phyloP scores from a whole-genome alignment of 2,888 invertebrate species.

The Nymphalis c-album region DNA sequence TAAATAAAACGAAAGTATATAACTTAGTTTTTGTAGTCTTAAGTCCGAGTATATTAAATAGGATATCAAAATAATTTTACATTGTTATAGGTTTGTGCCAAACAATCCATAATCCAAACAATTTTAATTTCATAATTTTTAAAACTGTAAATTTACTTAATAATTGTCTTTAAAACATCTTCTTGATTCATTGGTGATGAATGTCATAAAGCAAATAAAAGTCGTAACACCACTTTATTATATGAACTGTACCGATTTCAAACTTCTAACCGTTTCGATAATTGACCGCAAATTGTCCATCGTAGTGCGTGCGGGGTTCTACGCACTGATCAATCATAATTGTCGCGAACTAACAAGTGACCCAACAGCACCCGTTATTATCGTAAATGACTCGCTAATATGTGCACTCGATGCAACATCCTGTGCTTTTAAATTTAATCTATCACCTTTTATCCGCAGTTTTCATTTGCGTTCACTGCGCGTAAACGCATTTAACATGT shows the following conservation, averaged over 20 bases:
- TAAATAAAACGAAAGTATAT: too few relatives aligned
- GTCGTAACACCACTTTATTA: conserved; percentile 6
- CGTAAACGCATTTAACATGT: conserved; percentile 49
- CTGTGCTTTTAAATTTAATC: conserved; percentile 55
- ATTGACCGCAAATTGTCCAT: conserved; percentile 49
- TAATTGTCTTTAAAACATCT: too few relatives aligned
- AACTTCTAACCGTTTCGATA: conserved; percentile 42
- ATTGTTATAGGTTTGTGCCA: too few relatives aligned
- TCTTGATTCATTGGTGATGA: too few relatives aligned
- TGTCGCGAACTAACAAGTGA: conserved; percentile 58
- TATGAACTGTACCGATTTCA: conserved; percentile 30
- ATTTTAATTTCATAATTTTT: too few relatives aligned
- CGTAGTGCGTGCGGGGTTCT: conserved; percentile 50
- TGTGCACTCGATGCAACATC: conserved; percentile 62
- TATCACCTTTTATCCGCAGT: conserved; percentile 40
- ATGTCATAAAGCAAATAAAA: neutral
- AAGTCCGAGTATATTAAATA: too few relatives aligned
- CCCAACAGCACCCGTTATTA: conserved; percentile 50
- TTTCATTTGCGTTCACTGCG: conserved; percentile 42
- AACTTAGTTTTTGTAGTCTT: too few relatives aligned
- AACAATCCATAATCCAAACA: too few relatives aligned
- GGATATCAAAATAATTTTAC: too few relatives aligned
- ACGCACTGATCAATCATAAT: conserved; percentile 55
- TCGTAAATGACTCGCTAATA: conserved; percentile 58
- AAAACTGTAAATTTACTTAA: too few relatives aligned